These are phyloP conservation scores for Scortum barcoo DNA, from an alignment of 2,113 vertebrate species.

Conservation along the genomic window DNA sequence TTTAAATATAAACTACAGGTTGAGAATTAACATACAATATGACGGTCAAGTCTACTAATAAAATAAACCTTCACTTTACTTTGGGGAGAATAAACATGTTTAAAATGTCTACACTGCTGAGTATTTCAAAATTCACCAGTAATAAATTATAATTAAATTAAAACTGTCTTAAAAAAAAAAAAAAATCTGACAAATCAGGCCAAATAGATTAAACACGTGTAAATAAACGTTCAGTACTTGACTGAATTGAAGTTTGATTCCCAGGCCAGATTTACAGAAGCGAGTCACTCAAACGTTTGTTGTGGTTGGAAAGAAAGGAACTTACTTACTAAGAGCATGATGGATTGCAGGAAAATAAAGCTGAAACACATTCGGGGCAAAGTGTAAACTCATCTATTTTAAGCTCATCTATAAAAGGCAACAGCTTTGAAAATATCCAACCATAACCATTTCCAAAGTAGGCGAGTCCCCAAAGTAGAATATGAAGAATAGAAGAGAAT, in stretches of 20 bases:
- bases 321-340: not conserved
- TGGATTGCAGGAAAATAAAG: not conserved
- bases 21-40: not conserved
- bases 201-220: not conserved
- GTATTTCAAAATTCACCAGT: not conserved
- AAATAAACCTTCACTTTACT: not conserved
- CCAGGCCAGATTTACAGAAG: not conserved
- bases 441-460: not conserved
- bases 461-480: not conserved
- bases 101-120: not conserved
- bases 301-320: not conserved
- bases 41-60: not conserved
- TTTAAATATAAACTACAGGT: not conserved
- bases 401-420: slow-evolving; percentile 2
- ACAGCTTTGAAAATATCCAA: not conserved
- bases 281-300: not conserved
- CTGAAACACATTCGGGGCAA: not conserved
- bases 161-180: not conserved
- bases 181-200: not conserved
- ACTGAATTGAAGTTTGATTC: not conserved
- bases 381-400: not conserved
- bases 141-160: not conserved
- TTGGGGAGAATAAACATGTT: not conserved
- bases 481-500: no score
- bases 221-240: not conserved